Evolutionary conservation across 2,888 invertebrate species (phyloP), one percentile per base, ranked within the genome.

Genomic region (Blera fallax): DNA sequence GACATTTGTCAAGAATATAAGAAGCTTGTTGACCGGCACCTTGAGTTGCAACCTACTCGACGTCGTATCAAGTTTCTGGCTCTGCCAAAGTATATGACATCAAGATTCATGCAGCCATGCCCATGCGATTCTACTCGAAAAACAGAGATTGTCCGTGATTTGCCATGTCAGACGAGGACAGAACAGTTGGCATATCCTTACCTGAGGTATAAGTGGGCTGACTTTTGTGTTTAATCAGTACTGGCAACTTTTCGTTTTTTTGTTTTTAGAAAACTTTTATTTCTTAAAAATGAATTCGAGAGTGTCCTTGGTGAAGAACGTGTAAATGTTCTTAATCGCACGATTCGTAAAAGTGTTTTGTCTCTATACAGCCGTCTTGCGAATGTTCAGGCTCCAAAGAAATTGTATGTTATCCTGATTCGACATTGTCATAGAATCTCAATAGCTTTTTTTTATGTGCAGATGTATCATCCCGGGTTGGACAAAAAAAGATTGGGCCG

Each of bases 321-420:
- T 0, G 80, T 89, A 21, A 7, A 74, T 6, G 88, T 89, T 5
- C 58, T 91, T 3, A 91, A 91, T 85, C 89, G 90, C 4, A 88
- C 88, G 67, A 87, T 91, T 24, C 90, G 90, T 7, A 89, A 88
- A 43, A 91, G 91, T 77, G 88, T 91, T 43, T 67, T 91, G 21
- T 91, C 92, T 0, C 45, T 92, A 32, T 92, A 92, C 78, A 90
- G 91, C 77, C 90, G 92, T 0, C 80, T 92, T 43, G 87, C 74
- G 8, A 91, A 91, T 72, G 29, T 87, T 3, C 89, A 89, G 67
- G 90, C 90, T 2, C 87, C 91, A 3, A 43, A 78, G 14, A 81
- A 88, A 65, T 88, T 76, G 91, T 92, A 87, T 29, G 76, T n/a
- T n/a, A n/a, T n/a, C n/a, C n/a, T n/a, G n/a, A n/a, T n/a, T 72